Evolutionary conservation across 2,888 invertebrate species (phyloP).

Genomic region (Onthophagus sagittarius): DNA sequence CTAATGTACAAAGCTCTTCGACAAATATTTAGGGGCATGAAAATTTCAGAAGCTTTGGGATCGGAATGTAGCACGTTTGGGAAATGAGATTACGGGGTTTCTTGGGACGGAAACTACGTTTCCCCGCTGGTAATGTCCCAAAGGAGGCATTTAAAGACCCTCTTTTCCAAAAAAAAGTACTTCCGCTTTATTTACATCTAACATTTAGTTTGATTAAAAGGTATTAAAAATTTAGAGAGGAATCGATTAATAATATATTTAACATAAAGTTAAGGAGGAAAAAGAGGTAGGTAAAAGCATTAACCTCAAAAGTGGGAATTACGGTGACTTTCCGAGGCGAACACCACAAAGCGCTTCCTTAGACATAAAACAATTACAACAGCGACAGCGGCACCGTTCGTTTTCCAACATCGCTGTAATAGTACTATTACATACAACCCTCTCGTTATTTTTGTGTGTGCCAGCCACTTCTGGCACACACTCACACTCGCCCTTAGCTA

Average conservation of each 20-base stretch:
- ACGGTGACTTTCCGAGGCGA: not conserved
- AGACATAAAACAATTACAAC: not conserved
- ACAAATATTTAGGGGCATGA: constrained; percentile 3
- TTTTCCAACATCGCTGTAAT: not conserved
- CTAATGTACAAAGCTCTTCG: not conserved
- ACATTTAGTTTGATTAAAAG: constrained; percentile 14
- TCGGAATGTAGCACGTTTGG: not conserved
- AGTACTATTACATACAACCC: not conserved
- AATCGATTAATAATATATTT: not conserved
- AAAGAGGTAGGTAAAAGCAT: not conserved
- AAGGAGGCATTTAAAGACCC: constrained; percentile 4
- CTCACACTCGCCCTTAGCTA: not conserved
- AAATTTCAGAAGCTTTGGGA: constrained; percentile 8
- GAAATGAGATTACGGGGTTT: constrained; percentile 11
- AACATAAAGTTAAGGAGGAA: not conserved
- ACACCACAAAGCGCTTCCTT: not conserved
- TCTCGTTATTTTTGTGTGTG: not conserved
- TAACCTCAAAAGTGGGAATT: not conserved
- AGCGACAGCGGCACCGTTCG: not conserved
- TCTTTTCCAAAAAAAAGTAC: not conserved
- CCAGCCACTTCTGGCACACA: not conserved
- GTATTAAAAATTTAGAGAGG: not conserved
- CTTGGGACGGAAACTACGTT: not conserved
- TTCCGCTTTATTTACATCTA: constrained; percentile 10
- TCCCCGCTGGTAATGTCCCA: constrained; percentile 6